A percentile compares a stretch with the other conserved stretches of the same genome.
phyloP scores from a whole-genome alignment of 2,113 vertebrate genomes.

The Pseudopodoces humilis region DNA sequence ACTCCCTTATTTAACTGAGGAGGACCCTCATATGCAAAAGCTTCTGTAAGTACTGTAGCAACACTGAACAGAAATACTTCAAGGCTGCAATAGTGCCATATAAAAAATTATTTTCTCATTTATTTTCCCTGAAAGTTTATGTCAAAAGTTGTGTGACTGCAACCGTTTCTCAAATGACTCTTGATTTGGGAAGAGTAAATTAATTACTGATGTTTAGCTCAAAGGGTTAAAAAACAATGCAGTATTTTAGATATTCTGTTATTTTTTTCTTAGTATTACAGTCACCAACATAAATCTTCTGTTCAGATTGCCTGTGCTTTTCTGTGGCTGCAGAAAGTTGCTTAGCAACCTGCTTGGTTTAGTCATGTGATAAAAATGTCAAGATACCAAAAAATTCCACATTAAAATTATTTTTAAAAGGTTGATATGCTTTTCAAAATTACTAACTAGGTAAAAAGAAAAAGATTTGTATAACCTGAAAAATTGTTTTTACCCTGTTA shows the following conservation, averaged over 20 bases:
- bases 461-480: neutral
- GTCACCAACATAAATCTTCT: slow-evolving; percentile 56
- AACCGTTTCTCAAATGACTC: neutral
- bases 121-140: neutral
- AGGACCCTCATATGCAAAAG: neutral
- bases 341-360: slow-evolving; percentile 69
- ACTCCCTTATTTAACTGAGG: neutral
- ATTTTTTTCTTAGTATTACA: slow-evolving; percentile 48
- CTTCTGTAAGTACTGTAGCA: neutral
- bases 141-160: neutral
- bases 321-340: slow-evolving; percentile 39
- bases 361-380: slow-evolving; percentile 61
- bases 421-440: neutral
- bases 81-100: accelerated
- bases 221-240: neutral
- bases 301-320: slow-evolving; percentile 37
- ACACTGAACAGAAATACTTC: neutral
- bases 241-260: neutral
- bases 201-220: neutral
- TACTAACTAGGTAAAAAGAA: neutral
- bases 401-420: slow-evolving; percentile 22
- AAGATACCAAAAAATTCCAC: slow-evolving; percentile 44
- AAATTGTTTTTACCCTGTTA: neutral
- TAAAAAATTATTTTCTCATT: neutral
- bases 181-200: neutral